Base-by-base conservation (phyloP, 2,113 vertebrate species). In the Nipponia nippon region DNA sequence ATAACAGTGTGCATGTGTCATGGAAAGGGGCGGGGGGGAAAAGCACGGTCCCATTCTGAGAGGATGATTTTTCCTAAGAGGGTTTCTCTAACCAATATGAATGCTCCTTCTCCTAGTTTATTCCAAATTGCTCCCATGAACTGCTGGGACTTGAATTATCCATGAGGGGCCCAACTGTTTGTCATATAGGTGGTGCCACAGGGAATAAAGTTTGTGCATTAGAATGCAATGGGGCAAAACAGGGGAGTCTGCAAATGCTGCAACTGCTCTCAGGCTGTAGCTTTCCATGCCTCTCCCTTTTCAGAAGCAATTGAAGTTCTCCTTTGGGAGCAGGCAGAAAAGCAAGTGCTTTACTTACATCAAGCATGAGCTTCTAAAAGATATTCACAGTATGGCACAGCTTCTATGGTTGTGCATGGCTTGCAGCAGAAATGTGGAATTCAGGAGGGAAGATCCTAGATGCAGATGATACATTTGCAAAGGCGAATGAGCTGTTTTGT, bases 131-230 rank as follows among this genome's bases (percentile, higher is more conserved):
- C 71, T 97, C 50, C 81, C 44, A 61, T 87, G 84, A 72, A 96
- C 53, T 95, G 32, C 55, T 87, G 87, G 52, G 71, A 63, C 44
- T 94, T 95, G 91, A 97, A 97, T 96, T 95, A 89, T 84, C 93
- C 49, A 29, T 70, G 84, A 95, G 59, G 32, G 16, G 7, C 7
- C 36, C 65, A 47, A 47, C 61, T 66, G 27, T 79, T 94, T 90
- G 13, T 87, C 21, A 14, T 49, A 56, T 88, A 83, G 50, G 32
- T 65, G 58, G 63, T 44, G 18, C 66, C 16, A 4, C 1, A 2
- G 59, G 86, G 72, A 79, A 87, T 82, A 65, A 44, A 73, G 29
- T 87, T 85, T 21, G 13, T 42, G 42, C 75, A 77, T 44, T 94
- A 89, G 83, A 95, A 95, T 88, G 55, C 30, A 93, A 16, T 1